Evolutionary conservation across 2,888 invertebrate species (phyloP), one percentile per base, ranked within the genome.

Genomic region (Zaprionus lineosus): DNA sequence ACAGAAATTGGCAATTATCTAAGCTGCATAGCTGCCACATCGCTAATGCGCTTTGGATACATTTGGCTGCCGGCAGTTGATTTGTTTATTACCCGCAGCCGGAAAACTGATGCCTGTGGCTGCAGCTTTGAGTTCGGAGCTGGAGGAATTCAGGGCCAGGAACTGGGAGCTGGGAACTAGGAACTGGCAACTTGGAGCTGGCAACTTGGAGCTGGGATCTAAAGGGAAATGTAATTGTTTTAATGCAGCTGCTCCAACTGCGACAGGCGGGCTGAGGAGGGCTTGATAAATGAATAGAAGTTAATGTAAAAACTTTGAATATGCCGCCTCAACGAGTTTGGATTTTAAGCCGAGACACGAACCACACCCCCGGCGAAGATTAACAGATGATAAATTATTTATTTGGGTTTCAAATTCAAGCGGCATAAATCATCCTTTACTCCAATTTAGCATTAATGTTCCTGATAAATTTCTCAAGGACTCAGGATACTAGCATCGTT

Each of bases 21-120:
- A 19, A 19, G 8, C 33, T 15, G 44, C 18, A 11, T n/a, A n/a
- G 26, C 43, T 9, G 21, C 12, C 24, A 19, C 18, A 12, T 29
- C 50, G 56, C 70, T 77, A 74, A 75, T 59, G 60, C 71, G 52
- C 62, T 74, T 74, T 74, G 64, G 81, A 59, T 58, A 75, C 71
- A 66, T 69, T 69, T 60, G 71, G 39, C 58, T 34, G 34, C 33
- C 58, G 46, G 44, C 39, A 60, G 78, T 65, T 58, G 64, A 74
- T 70, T 78, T 63, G 75, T 63, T 66, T 61, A 72, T 67, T 52
- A 55, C 51, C 53, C 39, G 44, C 11, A 31, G 19, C 58, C 36
- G 29, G 21, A 11, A 58, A 59, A 44, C 40, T 18, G 44, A 28
- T 28, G 52, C 28, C 14, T 8, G 12, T 37, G 9, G 11, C 18